Evolutionary conservation across 1,140 invertebrate genomes (phyloP).

Genomic region (Mylabris phalerata): DNA sequence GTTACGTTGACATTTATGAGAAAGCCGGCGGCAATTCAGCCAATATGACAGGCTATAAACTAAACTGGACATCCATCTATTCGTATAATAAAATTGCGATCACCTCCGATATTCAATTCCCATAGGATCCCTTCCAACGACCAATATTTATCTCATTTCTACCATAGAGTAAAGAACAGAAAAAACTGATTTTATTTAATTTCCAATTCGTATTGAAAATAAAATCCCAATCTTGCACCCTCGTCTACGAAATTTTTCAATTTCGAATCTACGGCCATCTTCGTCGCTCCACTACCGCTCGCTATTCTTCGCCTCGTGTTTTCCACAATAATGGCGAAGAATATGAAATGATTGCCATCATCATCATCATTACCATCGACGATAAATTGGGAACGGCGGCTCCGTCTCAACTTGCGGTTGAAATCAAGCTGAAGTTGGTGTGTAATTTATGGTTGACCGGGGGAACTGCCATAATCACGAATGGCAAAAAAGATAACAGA

Average conservation of each 20-base stretch:
- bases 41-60: slow-evolving; percentile 42
- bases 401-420: slow-evolving; percentile 25
- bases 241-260: too few relatives aligned
- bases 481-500: slow-evolving; percentile 42
- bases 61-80: slow-evolving; percentile 39
- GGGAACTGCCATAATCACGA: slow-evolving; percentile 36
- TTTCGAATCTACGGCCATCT: too few relatives aligned
- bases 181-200: too few relatives aligned
- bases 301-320: too few relatives aligned
- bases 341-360: too few relatives aligned
- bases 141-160: too few relatives aligned
- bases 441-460: slow-evolving; percentile 36
- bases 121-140: background rate
- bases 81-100: slow-evolving; percentile 39
- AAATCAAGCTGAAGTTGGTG: slow-evolving; percentile 31
- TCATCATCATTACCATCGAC: too few relatives aligned
- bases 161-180: too few relatives aligned
- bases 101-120: slow-evolving; percentile 30
- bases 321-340: too few relatives aligned
- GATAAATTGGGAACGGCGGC: slow-evolving; percentile 8
- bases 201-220: too few relatives aligned
- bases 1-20: background rate
- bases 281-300: too few relatives aligned
- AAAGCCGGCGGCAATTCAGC: slow-evolving; percentile 30
- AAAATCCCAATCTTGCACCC: too few relatives aligned